Conservation (phyloP, 1,140 invertebrate species). For the Lethocerus indicus region DNA sequence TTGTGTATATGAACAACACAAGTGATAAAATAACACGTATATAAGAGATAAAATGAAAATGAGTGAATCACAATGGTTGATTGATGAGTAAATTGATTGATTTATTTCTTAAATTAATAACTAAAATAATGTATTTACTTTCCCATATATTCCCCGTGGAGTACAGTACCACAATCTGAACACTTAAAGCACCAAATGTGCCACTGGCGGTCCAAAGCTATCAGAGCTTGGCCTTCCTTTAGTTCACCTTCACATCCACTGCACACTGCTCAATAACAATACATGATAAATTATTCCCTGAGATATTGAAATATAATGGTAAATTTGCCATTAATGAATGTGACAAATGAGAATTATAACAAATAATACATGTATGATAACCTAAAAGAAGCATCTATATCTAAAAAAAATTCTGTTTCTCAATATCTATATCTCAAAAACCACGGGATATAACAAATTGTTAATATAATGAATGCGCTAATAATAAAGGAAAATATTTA, state of each 20-base stretch:
- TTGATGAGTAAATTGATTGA: not conserved
- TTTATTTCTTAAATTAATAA: constrained; percentile 1
- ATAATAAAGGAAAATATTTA: too few relatives aligned
- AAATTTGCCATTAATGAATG: not conserved
- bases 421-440: too few relatives aligned
- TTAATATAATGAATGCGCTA: too few relatives aligned
- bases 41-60: too few relatives aligned
- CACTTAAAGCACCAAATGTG: constrained; percentile 82
- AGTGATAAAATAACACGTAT: too few relatives aligned
- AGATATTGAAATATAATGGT: not conserved
- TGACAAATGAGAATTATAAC: not conserved
- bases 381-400: too few relatives aligned
- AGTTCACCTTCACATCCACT: constrained; percentile 81
- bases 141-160: constrained; percentile 95
- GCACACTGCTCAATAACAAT: constrained; percentile 41
- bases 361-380: not conserved
- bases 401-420: too few relatives aligned
- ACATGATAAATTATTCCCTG: not conserved
- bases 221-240: constrained; percentile 82
- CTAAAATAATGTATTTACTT: constrained; percentile 34
- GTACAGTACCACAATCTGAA: constrained; percentile 66
- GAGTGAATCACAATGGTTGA: not conserved
- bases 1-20: too few relatives aligned
- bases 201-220: constrained; percentile 80
- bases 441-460: too few relatives aligned